These are phyloP conservation scores for Huso huso DNA, from an alignment of 2,797 vertebrate genomes.

Conservation along the genomic window DNA sequence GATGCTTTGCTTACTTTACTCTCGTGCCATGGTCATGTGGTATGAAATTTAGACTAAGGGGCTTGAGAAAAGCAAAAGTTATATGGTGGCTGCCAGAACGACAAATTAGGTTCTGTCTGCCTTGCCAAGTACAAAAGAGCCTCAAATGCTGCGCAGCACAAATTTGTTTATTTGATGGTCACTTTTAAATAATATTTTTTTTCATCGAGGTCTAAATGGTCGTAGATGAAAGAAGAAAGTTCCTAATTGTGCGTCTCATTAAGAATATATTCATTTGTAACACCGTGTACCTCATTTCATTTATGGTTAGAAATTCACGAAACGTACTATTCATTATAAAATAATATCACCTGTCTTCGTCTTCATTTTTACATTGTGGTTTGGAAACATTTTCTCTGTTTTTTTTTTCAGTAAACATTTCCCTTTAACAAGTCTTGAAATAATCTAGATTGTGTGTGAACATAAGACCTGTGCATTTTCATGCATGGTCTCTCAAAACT, in stretches of 20 bases:
- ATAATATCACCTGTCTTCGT: too few species aligned
- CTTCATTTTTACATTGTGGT: too few species aligned
- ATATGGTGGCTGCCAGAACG: conserved; percentile 12
- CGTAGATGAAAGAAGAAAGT: neutral
- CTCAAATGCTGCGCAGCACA: conserved; percentile 10
- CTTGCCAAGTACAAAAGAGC: conserved; percentile 4
- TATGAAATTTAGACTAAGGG: neutral
- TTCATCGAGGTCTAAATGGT: neutral
- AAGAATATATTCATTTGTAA: too few species aligned
- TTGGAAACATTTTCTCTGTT: too few species aligned
- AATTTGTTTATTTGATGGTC: neutral
- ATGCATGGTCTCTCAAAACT: too few species aligned
- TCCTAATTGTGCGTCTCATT: neutral
- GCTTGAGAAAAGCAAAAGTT: conserved; percentile 8
- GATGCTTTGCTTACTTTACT: conserved; percentile 25
- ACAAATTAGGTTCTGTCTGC: conserved; percentile 12
- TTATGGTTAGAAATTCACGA: too few species aligned
- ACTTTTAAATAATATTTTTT: neutral
- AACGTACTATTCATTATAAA: too few species aligned
- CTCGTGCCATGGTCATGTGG: conserved; percentile 3
- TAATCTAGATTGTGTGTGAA: too few species aligned
- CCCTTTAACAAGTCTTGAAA: too few species aligned
- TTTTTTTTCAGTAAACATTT: too few species aligned
- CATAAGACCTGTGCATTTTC: too few species aligned
- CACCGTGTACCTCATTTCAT: too few species aligned